Base-by-base conservation (phyloP, 2,888 invertebrate genomes). In the Rhingia campestris region DNA sequence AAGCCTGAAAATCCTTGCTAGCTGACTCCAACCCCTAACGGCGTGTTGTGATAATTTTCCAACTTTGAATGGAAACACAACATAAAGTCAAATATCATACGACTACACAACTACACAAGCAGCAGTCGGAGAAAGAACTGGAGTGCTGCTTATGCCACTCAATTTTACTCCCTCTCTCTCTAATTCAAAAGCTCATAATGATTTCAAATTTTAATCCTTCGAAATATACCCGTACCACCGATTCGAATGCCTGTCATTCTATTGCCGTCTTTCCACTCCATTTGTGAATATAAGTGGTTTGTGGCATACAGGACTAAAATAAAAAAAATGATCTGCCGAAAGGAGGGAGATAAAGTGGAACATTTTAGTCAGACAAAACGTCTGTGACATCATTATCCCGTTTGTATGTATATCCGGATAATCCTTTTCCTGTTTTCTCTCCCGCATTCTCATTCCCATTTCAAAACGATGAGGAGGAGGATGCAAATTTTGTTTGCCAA, bases 321-420 rank as follows among this genome's bases (percentile, higher is more conserved):
- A 47, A 33, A 6, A 6, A 53, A 30, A 10, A 35, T 35, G 4
- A 12, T 14, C 14, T 4, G 9, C 54, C 51, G 12, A 43, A 58
- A 37, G 41, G 70, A 41, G 47, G 64, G 70, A 58, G 64, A 72
- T 72, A 76, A 77, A 72, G 76, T 77, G 76, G 72, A 66, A 61
- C 76, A 76, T 66, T 81, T 76, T 67, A 76, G 81, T 66, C 76
- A 81, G 76, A 81, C 76, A 81, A 72, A 81, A 81, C 81, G 81
- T 76, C 76, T 81, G 76, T 81, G 76, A 76, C 81, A 81, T 81
- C 76, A 77, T 81, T 81, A 81, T 81, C 70, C 76, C 66, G 81
- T 77, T 77, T 77, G 81, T 77, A 81, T 81, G 81, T 77, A 81
- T 81, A 81, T 76, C 76, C 72, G 76, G 76, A 81, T 81, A 81